Base-by-base conservation (phyloP, 2,888 invertebrate species). In the Drosophila quasianomalipes region DNA sequence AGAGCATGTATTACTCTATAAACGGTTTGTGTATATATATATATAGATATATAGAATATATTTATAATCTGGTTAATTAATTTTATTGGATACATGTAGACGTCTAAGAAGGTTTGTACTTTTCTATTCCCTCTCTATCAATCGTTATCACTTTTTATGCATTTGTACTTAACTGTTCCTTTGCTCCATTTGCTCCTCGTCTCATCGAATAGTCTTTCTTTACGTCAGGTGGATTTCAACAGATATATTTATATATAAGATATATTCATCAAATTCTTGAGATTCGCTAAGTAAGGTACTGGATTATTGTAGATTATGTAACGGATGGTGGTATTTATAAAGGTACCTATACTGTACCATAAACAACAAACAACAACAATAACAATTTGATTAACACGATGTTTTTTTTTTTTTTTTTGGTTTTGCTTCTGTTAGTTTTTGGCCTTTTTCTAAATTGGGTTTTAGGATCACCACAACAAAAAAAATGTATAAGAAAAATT, bases 401-500 rank as follows among this genome's bases (percentile, higher is more conserved):
- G 16, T 28, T 16, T 26, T 47, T 47, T 47, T 57, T 47, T 47
- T 57, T 35, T 30, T 35, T 58, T 54, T 39, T 33, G 5, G 12
- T 35, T 49, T 60, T 33, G 39, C 30, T 58, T 31, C 12, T 55
- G 16, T 37, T 4, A 2, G 6, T 47, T 35, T n/a, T 26, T 33
- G 19, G 31, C 41, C n/a, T 1, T 14, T 58, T 54, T 33, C n/a
- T 2, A 12, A 41, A 30, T 41, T 30, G n/a, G 30, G 10, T 14
- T n/a, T 16, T 22, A 12, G 22, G 28, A 57, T 31, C 63, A 53
- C 49, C 69, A 77, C 74, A 55, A 9, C 49, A 49, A 52, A 77
- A 77, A 76, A 77, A 77, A 64, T 49, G 16, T 53, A 57, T 14
- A 68, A 52, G 67, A 73, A 78, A 74, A 79, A 59, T 28, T 39